These are phyloP conservation scores for Phalloptychus januarius DNA, from an alignment of 2,797 vertebrate genomes.

Conservation along the genomic window DNA sequence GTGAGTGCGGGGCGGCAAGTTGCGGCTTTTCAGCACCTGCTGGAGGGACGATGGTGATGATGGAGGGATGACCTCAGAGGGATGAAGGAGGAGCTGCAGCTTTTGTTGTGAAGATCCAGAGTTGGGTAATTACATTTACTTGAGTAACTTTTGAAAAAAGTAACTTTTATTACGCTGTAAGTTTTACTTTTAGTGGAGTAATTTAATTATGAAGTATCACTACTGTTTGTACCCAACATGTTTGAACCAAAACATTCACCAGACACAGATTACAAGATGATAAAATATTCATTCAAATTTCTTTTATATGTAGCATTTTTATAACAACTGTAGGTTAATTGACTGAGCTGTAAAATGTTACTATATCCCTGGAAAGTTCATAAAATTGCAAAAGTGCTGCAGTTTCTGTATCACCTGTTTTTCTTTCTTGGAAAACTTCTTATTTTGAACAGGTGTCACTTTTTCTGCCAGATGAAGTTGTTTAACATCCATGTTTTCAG, in stretches of 20 bases:
- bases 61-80: constrained; percentile 66
- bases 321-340: no score
- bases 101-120: constrained; percentile 4
- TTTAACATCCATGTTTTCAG: background rate
- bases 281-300: no score
- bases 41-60: constrained; percentile 44
- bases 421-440: background rate
- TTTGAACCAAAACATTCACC: no score
- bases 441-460: background rate
- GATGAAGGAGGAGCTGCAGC: constrained; percentile 71
- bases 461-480: background rate
- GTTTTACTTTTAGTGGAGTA: no score
- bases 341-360: no score
- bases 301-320: no score
- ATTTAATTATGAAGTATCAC: no score
- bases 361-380: no score
- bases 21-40: constrained; percentile 62
- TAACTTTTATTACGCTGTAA: no score
- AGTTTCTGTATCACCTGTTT: background rate
- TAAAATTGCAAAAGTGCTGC: background rate
- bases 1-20: constrained; percentile 22
- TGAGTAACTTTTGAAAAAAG: background rate
- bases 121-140: background rate
- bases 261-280: no score
- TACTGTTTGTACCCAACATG: no score